phyloP scores from a whole-genome alignment of 2,113 vertebrate genomes.

The Pongo pygmaeus region DNA sequence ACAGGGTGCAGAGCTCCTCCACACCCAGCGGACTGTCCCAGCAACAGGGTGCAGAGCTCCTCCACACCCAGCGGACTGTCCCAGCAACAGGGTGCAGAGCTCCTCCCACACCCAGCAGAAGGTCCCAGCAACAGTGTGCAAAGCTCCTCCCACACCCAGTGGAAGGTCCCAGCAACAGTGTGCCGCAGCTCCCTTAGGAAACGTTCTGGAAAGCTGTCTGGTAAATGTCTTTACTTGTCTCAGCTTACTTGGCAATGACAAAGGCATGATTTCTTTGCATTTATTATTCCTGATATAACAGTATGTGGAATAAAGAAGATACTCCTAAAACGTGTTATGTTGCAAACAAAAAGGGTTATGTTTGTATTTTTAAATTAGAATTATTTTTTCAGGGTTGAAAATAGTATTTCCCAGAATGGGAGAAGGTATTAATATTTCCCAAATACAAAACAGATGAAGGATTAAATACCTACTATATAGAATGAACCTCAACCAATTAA shows the following conservation, averaged over 20 bases:
- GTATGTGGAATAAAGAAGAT: neutral
- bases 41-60: too few relatives aligned
- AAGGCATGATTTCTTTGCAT: too few relatives aligned
- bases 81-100: too few relatives aligned
- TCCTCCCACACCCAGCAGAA: too few relatives aligned
- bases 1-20: too few relatives aligned
- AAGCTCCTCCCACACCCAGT: neutral
- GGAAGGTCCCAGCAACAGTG: fast-evolving
- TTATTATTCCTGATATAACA: neutral
- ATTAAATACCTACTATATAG: neutral
- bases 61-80: too few relatives aligned
- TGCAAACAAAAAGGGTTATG: neutral
- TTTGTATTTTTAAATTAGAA: neutral
- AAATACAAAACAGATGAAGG: neutral
- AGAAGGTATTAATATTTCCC: neutral
- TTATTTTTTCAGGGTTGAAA: neutral
- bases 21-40: too few relatives aligned
- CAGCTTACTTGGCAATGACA: neutral
- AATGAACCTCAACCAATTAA: neutral
- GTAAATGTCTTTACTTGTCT: neutral
- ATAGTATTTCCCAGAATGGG: neutral
- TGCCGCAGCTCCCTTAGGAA: too few relatives aligned
- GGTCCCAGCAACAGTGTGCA: too few relatives aligned
- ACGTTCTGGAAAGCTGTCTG: neutral
- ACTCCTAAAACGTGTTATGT: neutral